Base-by-base conservation (phyloP, 2,797 vertebrate species). In the Lepus oiostolus region DNA sequence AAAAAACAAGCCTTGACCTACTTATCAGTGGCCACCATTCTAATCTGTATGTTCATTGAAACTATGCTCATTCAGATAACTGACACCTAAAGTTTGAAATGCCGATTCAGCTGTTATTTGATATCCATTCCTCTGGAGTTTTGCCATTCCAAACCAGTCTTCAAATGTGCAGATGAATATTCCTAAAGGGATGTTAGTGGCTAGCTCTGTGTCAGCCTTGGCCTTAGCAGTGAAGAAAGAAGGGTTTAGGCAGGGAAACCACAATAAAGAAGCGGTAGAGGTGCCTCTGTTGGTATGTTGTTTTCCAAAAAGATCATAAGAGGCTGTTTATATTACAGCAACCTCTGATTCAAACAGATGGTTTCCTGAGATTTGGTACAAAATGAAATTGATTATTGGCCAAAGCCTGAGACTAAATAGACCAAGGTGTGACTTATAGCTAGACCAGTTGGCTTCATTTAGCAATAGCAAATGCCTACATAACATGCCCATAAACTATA, bases 321-420 rank as follows among this genome's bases (percentile, higher is more conserved):
- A 91, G 6, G 21, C 21, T 75, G 0, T 92, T 95, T 96, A 81
- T 21, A 63, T 79, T 91, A 90, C 6, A 62, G 3, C 28, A 92
- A 71, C 0, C 67, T 95, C 42, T 87, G 24, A 92, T 70, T 83
- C 87, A 72, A 88, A 85, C 72, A 95, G 86, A 65, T 85, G 60
- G 81, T 68, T 83, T 22, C 65, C 52, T 62, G 38, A 95, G 65
- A 85, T 83, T 42, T 92, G 35, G 14, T 76, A 80, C 22, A 68
- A 70, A 89, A 30, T 60, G 35, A 91, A 71, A 89, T 77, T 77
- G 67, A 71, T 86, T 84, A 84, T 81, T 88, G 21, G 70, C n/a
- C 81, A 91, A 93, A 82, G 6, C 21, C 38, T n/a, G 17, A 12
- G 3, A 74, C 11, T 93, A 88, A 92, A 58, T 30, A 90, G 35